phyloP scores from a whole-genome alignment of 1,140 invertebrate species.

The Megathymus violae region DNA sequence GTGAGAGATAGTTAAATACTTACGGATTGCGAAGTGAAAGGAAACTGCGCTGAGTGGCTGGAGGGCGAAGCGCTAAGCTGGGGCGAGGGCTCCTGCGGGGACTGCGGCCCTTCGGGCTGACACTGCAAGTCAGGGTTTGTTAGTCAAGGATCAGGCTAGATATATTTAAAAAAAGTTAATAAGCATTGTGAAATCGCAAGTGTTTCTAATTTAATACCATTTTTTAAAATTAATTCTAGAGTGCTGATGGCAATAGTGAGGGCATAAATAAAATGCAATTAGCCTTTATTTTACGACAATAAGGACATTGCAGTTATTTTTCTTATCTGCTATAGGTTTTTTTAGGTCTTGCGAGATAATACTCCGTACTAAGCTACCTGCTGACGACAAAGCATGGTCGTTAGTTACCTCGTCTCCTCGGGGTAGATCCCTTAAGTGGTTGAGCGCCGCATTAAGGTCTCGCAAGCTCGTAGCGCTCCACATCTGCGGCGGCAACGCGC shows the following conservation, averaged over 20 bases:
- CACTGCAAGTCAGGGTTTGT: conserved; percentile 8
- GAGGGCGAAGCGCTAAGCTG: conserved; percentile 54
- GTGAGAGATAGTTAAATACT: conserved; percentile 27
- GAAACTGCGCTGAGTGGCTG: conserved; percentile 43
- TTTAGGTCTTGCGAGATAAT: too few relatives aligned
- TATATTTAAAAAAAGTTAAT: too few relatives aligned
- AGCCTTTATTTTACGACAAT: too few relatives aligned
- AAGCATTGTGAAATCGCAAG: too few relatives aligned
- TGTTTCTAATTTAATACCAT: too few relatives aligned
- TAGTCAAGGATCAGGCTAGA: background rate
- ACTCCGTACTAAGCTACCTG: too few relatives aligned
- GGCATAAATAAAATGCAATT: too few relatives aligned
- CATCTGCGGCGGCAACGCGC: conserved; percentile 91
- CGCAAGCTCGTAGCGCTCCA: conserved; percentile 95
- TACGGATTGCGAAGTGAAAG: conserved; percentile 46
- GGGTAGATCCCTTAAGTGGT: conserved; percentile 93
- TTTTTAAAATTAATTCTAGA: too few relatives aligned
- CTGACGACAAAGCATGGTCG: too few relatives aligned
- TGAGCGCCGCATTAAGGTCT: conserved; percentile 96
- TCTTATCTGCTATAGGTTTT: too few relatives aligned
- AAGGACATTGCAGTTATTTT: too few relatives aligned
- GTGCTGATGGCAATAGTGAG: too few relatives aligned
- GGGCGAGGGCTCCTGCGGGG: conserved; percentile 48
- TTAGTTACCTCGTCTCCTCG: conserved; percentile 47
- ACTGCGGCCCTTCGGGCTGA: conserved; percentile 26